These are phyloP conservation scores for Porites lutea DNA, from an alignment of 64 coral and sea anemone species.

Conservation along the genomic window DNA sequence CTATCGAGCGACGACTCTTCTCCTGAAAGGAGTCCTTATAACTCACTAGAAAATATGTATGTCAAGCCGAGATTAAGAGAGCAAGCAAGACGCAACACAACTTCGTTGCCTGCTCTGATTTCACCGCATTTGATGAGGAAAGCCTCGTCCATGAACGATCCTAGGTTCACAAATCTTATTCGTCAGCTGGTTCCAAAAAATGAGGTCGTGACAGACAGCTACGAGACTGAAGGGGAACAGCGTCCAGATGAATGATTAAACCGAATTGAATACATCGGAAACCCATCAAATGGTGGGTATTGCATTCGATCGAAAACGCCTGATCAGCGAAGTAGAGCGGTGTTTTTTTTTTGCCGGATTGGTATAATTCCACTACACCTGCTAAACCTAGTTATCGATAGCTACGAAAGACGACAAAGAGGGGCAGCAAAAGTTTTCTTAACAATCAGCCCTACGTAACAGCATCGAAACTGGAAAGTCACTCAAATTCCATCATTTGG, in stretches of 20 bases:
- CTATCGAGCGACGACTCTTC: slow-evolving; percentile 1
- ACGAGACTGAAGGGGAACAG: background rate
- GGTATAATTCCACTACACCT: too few species aligned
- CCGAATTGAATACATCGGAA: too few species aligned
- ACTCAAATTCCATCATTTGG: too few species aligned
- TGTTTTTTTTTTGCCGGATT: too few species aligned
- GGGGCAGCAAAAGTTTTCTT: too few species aligned
- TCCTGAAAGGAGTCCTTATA: background rate
- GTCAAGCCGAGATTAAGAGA: background rate
- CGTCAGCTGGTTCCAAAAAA: background rate
- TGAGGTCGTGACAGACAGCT: background rate
- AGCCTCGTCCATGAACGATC: background rate
- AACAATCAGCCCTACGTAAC: too few species aligned
- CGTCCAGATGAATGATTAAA: background rate
- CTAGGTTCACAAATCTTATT: slow-evolving; percentile 33
- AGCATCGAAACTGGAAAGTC: too few species aligned
- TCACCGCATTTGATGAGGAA: slow-evolving; percentile 18
- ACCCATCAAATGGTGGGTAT: too few species aligned
- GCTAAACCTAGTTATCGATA: too few species aligned
- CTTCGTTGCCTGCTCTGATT: slow-evolving; percentile 25
- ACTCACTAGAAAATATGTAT: background rate
- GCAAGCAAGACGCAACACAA: background rate
- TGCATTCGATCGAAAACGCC: too few species aligned
- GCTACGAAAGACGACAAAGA: too few species aligned
- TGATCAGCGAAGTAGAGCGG: too few species aligned